Conservation (phyloP, 2,797 vertebrate genomes). For the Echeneis naucrates region DNA sequence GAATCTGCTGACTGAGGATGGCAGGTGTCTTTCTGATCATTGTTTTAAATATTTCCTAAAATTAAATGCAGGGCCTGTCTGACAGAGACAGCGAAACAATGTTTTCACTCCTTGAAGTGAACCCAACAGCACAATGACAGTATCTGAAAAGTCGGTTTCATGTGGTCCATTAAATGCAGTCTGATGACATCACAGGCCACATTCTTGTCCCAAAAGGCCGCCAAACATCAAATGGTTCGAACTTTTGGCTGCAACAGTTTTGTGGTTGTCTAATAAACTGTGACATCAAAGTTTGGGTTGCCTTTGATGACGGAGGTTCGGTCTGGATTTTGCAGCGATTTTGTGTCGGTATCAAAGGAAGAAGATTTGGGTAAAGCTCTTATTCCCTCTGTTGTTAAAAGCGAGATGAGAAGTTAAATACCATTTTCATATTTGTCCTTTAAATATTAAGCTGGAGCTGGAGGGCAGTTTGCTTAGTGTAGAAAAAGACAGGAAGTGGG, state of each 20-base stretch:
- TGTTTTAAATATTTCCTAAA: background rate
- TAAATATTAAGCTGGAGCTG: background rate
- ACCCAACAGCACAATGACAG: background rate
- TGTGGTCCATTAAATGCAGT: background rate
- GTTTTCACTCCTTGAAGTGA: background rate
- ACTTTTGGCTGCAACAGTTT: background rate
- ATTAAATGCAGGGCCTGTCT: background rate
- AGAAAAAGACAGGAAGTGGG: background rate
- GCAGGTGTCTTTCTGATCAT: no score
- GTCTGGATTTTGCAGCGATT: background rate
- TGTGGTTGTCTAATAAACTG: background rate
- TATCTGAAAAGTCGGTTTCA: background rate
- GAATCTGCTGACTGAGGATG: no score
- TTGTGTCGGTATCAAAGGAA: background rate
- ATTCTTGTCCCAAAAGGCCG: background rate
- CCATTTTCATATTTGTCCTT: background rate
- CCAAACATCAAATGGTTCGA: background rate
- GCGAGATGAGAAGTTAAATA: background rate
- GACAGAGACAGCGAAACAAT: background rate
- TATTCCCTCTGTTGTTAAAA: background rate
- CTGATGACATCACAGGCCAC: background rate
- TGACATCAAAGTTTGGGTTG: background rate
- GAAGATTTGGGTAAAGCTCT: no score
- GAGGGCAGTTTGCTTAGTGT: background rate
- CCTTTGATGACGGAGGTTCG: background rate